Base-by-base conservation (phyloP, 2,113 vertebrate genomes). In the Lichenostomus cassidix region DNA sequence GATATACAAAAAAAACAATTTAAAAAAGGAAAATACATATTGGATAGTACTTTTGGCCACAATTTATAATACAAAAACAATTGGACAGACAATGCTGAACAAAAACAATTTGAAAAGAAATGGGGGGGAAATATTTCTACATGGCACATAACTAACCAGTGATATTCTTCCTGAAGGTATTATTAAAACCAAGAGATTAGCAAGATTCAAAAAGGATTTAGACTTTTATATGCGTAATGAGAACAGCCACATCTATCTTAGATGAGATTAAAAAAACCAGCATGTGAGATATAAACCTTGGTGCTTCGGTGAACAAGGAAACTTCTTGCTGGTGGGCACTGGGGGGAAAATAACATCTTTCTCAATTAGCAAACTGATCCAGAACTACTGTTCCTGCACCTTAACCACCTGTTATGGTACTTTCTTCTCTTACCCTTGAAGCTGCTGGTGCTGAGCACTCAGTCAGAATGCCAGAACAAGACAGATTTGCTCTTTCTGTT, bases 171-270 rank as follows among this genome's bases (percentile, higher is more conserved):
- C 90, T 76, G 35, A 52, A 85, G 52, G 49, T 73, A 79, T 63
- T 85, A 90, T 24, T 15, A 88, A 90, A n/a, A 84, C 49, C 27
- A 87, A 90, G 53, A 76, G 53, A 59, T 87, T 68, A 76, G 22
- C n/a, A 92, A 85, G 62, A 65, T 58, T 83, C 49, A 65, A 58
- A 95, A 90, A 58, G 49, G 67, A 92, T 93, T 94, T 76, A 95
- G 67, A 68, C 25, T 62, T 62, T 88, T 76, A 90, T 79, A 62
- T 73, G 69, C 52, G 68, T 64, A 87, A 87, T 74, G 41, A 89
- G 29, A 89, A 91, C 35, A 92, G 82, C 50, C 73, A 78, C 56
- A 74, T 29, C 13, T 64, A 78, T 64, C 64, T 89, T 60, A 87
- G n/a, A 75, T 64, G 24, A 93, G 53, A 73, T 76, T 87, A 5